A percentile compares a stretch with the other conserved stretches of the same genome.
phyloP scores from a whole-genome alignment of 2,113 vertebrate genomes.

The Prochilodus magdalenae region DNA sequence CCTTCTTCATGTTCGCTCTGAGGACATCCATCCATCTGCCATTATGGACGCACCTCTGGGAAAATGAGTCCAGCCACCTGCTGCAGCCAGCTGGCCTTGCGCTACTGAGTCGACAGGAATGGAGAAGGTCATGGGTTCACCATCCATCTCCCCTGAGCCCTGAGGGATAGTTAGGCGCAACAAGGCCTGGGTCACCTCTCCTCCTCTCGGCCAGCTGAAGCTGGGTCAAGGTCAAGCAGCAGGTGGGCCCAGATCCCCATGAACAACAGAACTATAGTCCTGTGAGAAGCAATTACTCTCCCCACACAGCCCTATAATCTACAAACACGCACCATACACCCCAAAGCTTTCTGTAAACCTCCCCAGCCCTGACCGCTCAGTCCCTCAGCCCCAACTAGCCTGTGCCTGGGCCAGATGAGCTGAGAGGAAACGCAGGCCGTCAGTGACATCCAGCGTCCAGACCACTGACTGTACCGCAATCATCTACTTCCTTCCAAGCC shows the following conservation, averaged over 20 bases:
- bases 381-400: slow-evolving; percentile 27
- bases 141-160: slow-evolving; percentile 61
- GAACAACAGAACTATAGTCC: slow-evolving; percentile 57
- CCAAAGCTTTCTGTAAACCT: slow-evolving; percentile 18
- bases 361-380: slow-evolving; percentile 15
- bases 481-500: slow-evolving; percentile 25
- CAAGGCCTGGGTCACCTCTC: slow-evolving; percentile 55
- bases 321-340: slow-evolving; percentile 13
- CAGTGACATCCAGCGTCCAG: slow-evolving; percentile 53
- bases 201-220: slow-evolving; percentile 65
- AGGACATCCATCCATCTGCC: slow-evolving; percentile 29
- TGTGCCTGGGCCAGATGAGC: slow-evolving; percentile 35
- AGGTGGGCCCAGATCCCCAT: slow-evolving; percentile 62
- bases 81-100: slow-evolving; percentile 69
- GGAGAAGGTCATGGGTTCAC: slow-evolving; percentile 67
- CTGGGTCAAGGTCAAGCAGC: slow-evolving; percentile 73
- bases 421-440: slow-evolving; percentile 38
- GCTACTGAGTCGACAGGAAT: slow-evolving; percentile 67
- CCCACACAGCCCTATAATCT: slow-evolving; percentile 9
- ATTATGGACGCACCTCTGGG: slow-evolving; percentile 57
- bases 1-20: background rate
- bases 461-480: slow-evolving; percentile 38
- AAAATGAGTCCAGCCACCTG: slow-evolving; percentile 75
- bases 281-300: slow-evolving; percentile 37
- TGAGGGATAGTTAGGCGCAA: slow-evolving; percentile 46